Evolutionary conservation across 2,888 invertebrate genomes (phyloP), one percentile per base, ranked within the genome.

Genomic region (Drosophila neonasuta): DNA sequence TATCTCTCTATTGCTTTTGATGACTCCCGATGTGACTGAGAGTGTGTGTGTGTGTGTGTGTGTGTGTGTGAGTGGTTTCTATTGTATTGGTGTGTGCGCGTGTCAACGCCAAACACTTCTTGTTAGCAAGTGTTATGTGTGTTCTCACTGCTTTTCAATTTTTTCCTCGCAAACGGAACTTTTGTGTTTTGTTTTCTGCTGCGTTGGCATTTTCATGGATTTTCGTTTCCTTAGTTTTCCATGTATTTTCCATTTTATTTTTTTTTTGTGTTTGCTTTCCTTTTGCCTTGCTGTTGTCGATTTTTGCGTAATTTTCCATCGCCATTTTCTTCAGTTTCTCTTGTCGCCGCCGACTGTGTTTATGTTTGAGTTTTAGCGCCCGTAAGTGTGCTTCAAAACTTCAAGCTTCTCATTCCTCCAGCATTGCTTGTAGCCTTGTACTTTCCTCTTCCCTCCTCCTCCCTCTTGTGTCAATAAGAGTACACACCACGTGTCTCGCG

Each of bases 81-180:
- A 41, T 57, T 59, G 51, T 44, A 50, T 34, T 55, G 17, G 64
- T 61, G 59, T 48, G 45, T 60, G 57, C 48, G 62, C 66, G 69
- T 72, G 74, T 74, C 68, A 77, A 74, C 57, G 70, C 71, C 74
- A 72, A 83, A 80, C 71, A 77, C 80, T 85, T 80, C 69, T 68
- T 82, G 80, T 80, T 77, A 73, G 77, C 74, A 79, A 83, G 68
- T 82, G 77, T 74, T 79, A 62, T 77, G 67, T 67, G 56, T 71
- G 71, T 64, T 51, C 41, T 57, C 24, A 61, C 45, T 67, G 71
- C 71, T 70, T 73, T 77, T 77, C 77, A 81, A 74, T 76, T 66
- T 76, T 66, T 62, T 32, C 13, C 42, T 15, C 39, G 9, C 10
- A 46, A 44, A 13, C 44, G 7, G 20, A 54, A 50, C 30, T 64